These are phyloP conservation scores for Eugnorisma glareosa DNA, from an alignment of 2,888 invertebrate genomes.

Conservation along the genomic window DNA sequence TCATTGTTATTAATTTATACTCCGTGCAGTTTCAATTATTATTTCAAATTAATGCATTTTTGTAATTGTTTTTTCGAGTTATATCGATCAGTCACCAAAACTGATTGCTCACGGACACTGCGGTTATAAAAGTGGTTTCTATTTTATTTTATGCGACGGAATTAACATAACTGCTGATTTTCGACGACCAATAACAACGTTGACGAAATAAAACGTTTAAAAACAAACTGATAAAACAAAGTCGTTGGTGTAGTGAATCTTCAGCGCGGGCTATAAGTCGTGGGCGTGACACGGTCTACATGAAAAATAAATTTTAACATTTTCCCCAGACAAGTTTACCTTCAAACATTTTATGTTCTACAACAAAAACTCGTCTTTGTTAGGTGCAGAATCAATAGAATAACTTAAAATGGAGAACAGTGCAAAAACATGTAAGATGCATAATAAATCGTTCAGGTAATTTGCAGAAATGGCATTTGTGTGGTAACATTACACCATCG, in stretches of 20 bases:
- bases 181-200: background rate
- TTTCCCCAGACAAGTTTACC: slow-evolving; percentile 47
- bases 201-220: slow-evolving; percentile 29
- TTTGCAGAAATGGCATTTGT: slow-evolving; percentile 37
- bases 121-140: background rate
- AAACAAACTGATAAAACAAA: slow-evolving; percentile 37
- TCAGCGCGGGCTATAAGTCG: slow-evolving; percentile 35
- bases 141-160: slow-evolving; percentile 12
- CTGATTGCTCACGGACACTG: slow-evolving; percentile 14
- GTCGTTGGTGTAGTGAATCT: slow-evolving; percentile 44
- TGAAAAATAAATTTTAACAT: slow-evolving; percentile 63
- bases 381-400: slow-evolving; percentile 46
- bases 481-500: slow-evolving; percentile 36
- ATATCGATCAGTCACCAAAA: slow-evolving; percentile 24
- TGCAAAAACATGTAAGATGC: slow-evolving; percentile 16
- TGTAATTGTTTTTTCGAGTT: slow-evolving; percentile 9
- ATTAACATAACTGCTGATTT: slow-evolving; percentile 16
- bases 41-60: slow-evolving; percentile 16
- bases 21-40: slow-evolving; percentile 13
- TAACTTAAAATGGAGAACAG: slow-evolving; percentile 18
- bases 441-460: slow-evolving; percentile 31
- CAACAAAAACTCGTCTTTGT: slow-evolving; percentile 44
- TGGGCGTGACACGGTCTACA: slow-evolving; percentile 46
- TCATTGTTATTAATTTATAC: slow-evolving; percentile 24
- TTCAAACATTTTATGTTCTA: slow-evolving; percentile 48